Conservation (phyloP, 2,888 invertebrate genomes). For the Crossocerus cetratus region DNA sequence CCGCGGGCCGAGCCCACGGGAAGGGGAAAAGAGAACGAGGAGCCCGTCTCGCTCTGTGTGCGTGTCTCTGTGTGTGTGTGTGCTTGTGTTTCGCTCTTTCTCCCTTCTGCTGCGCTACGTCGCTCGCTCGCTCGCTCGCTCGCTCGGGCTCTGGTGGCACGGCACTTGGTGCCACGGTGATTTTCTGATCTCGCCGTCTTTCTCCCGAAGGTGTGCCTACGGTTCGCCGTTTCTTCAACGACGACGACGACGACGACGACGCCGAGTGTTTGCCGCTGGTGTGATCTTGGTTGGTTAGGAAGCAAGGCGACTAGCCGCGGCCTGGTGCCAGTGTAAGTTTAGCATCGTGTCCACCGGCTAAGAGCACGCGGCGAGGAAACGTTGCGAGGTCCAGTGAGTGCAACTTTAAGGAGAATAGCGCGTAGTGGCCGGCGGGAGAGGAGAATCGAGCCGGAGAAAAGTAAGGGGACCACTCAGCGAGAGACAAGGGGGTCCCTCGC, state of each 20-base stretch:
- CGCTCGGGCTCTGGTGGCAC: too few species aligned
- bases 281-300: conserved; percentile 19
- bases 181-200: conserved; percentile 33
- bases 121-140: too few species aligned
- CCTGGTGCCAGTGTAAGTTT: conserved; percentile 46
- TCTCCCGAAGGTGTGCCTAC: conserved; percentile 27
- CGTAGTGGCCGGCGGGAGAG: too few species aligned
- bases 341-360: conserved; percentile 40
- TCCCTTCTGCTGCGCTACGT: too few species aligned
- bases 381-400: conserved; percentile 22
- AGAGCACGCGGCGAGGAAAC: conserved; percentile 21
- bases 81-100: too few species aligned
- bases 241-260: too few species aligned
- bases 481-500: neutral
- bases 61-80: too few species aligned
- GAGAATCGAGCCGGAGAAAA: too few species aligned
- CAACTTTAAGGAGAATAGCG: too few species aligned
- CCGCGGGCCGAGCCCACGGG: neutral
- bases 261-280: conserved; percentile 22
- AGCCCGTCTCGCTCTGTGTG: neutral
- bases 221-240: conserved; percentile 8
- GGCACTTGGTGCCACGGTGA: conserved; percentile 19
- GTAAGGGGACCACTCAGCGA: conserved; percentile 20
- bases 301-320: conserved; percentile 7
- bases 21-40: conserved; percentile 2